These are phyloP conservation scores for Drosophila yooni DNA, from an alignment of 2,888 invertebrate species.

Conservation along the genomic window DNA sequence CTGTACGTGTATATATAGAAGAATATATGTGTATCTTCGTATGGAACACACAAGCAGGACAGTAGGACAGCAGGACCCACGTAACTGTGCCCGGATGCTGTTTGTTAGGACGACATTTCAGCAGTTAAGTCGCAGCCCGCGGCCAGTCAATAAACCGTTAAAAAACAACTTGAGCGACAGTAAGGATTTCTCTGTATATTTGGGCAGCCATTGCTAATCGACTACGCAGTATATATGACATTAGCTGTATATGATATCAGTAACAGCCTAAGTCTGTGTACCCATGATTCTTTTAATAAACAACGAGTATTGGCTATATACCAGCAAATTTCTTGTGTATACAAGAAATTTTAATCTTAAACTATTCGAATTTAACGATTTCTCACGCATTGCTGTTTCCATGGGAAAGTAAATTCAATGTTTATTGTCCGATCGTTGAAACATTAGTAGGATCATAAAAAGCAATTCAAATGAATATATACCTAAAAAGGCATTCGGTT, in stretches of 20 bases:
- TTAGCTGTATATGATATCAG: constrained; percentile 4
- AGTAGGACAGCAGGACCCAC: constrained; percentile 15
- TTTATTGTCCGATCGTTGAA: no score
- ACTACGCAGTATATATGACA: constrained; percentile 1
- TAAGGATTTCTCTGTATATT: constrained; percentile 34
- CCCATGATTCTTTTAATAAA: neutral
- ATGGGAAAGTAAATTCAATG: no score
- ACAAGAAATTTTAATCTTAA: neutral
- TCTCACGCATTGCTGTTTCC: no score
- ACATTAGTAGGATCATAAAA: no score
- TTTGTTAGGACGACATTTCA: constrained; percentile 74
- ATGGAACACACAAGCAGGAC: neutral
- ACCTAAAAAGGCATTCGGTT: neutral
- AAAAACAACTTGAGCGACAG: constrained; percentile 65
- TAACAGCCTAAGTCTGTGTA: neutral
- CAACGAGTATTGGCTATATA: neutral
- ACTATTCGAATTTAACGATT: neutral
- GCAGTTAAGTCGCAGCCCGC: constrained; percentile 76
- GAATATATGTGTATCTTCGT: constrained; percentile 1
- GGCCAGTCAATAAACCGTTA: constrained; percentile 82
- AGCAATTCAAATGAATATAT: no score
- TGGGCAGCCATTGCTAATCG: constrained; percentile 26
- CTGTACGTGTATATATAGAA: constrained; percentile 2
- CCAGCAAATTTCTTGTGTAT: neutral
- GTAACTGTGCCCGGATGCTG: constrained; percentile 50